phyloP scores from a whole-genome alignment of 2,113 vertebrate species.

The Psilopsiagon aurifrons region DNA sequence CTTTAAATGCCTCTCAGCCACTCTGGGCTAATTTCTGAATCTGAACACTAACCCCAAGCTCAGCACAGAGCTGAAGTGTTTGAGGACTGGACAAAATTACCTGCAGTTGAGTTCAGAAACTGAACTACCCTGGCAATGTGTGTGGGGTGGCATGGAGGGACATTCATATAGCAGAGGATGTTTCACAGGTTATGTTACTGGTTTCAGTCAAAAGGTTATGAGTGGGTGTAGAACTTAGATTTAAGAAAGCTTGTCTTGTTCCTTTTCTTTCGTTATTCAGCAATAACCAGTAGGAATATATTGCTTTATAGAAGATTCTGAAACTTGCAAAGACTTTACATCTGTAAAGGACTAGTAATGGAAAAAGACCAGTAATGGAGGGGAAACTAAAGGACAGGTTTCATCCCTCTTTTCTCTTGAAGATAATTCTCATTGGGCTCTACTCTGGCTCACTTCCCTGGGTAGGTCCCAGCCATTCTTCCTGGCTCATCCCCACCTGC shows the following conservation, averaged over 20 bases:
- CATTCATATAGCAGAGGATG: slow-evolving; percentile 6
- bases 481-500: neutral
- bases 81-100: neutral
- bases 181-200: slow-evolving; percentile 5
- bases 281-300: neutral
- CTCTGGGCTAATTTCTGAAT: neutral
- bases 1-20: neutral
- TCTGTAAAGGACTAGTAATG: neutral
- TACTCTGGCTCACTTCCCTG: neutral
- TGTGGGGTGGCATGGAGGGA: neutral
- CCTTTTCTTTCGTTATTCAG: neutral
- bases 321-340: neutral
- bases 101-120: neutral
- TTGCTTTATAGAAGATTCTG: neutral
- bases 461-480: neutral
- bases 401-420: neutral
- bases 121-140: neutral
- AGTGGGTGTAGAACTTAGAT: slow-evolving; percentile 13
- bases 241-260: neutral
- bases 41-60: neutral
- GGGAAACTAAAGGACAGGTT: neutral
- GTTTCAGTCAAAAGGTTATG: slow-evolving; percentile 40
- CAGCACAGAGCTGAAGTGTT: neutral
- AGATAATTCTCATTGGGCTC: neutral
- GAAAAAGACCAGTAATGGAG: neutral